These are phyloP conservation scores for Priocnemis perturbator DNA, from an alignment of 2,888 invertebrate species.

Conservation along the genomic window DNA sequence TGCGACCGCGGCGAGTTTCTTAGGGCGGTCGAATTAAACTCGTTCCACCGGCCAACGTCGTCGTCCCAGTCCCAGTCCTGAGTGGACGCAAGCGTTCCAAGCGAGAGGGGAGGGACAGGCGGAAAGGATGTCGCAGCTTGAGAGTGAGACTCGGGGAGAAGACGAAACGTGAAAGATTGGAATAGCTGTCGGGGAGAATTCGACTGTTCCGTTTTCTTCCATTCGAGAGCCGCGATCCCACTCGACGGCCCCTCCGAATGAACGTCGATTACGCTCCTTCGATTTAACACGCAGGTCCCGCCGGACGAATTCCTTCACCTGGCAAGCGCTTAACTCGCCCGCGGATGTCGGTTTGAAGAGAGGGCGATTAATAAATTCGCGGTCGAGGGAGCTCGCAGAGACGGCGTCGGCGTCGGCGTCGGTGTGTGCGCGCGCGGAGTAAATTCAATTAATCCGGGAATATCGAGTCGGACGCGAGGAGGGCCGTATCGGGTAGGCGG, in stretches of 20 bases:
- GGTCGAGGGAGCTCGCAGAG: conserved; percentile 36
- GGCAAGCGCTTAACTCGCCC: conserved; percentile 15
- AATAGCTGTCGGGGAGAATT: too few species aligned
- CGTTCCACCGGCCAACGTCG: conserved; percentile 63
- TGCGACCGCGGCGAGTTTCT: conserved; percentile 74
- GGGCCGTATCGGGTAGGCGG: conserved; percentile 28
- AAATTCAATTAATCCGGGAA: conserved; percentile 67
- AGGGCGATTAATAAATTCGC: conserved; percentile 64
- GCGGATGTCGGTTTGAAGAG: conserved; percentile 17
- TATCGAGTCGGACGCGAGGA: conserved; percentile 56
- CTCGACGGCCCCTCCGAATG: too few species aligned
- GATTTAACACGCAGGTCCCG: too few species aligned
- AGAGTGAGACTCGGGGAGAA: conserved; percentile 37
- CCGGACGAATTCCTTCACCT: conserved; percentile 18
- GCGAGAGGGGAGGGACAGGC: conserved; percentile 32
- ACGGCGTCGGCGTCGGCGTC: conserved; percentile 15
- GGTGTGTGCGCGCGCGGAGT: conserved; percentile 36
- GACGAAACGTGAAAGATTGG: conserved; percentile 41
- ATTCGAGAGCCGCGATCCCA: too few species aligned
- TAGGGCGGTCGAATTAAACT: conserved; percentile 74
- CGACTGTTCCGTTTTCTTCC: too few species aligned
- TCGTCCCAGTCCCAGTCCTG: neutral
- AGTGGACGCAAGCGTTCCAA: conserved; percentile 44
- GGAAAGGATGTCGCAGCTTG: conserved; percentile 47
- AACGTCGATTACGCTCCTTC: too few species aligned